Base-by-base conservation (phyloP, 1,140 invertebrate genomes). In the Atta cephalotes region DNA sequence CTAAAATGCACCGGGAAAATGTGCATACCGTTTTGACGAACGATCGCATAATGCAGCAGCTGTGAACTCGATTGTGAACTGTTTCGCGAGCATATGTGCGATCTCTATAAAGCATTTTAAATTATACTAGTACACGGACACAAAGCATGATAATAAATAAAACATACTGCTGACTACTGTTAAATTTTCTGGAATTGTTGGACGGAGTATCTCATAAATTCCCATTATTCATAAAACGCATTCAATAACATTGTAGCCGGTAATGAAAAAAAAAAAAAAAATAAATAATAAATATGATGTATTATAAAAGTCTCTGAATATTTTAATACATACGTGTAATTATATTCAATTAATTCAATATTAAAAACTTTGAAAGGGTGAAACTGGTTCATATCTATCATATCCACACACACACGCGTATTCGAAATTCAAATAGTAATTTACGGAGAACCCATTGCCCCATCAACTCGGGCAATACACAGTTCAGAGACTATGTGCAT, bases 341-440 rank as follows among this genome's bases (percentile, higher is more conserved):
- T 68, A 39, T 28, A 39, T 49, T 51, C 28, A 35, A 35, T 49
- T 35, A 28, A 78, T 49, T 45, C 12, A 4, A 77, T 28, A 78
- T 49, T 49, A 39, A 28, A 49, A 45, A 10, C 5, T 21, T 14
- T 18, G 66, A 60, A 58, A 56, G 18, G 58, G 6, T 39, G 35
- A 58, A 45, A 35, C 12, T 63, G 45, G 9, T 62, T 35, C 39
- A 7, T 60, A 82, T 82, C 28, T 31, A 60, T 74, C 58, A 53
- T 31, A 25, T 53, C 18, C 21, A 4, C 5, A n/a, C 10, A 31
- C 31, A n/a, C 16, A 9, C 5, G 16, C 10, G 28, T 60, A 25
- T 84, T 84, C 56, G 62, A 79, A 87, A 89, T 65, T 53, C 60
- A 77, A 81, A 87, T 85, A 84, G 66, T 80, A 87, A 90, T 85